phyloP scores from a whole-genome alignment of 1,140 invertebrate genomes.

The Plectus sambesii region DNA sequence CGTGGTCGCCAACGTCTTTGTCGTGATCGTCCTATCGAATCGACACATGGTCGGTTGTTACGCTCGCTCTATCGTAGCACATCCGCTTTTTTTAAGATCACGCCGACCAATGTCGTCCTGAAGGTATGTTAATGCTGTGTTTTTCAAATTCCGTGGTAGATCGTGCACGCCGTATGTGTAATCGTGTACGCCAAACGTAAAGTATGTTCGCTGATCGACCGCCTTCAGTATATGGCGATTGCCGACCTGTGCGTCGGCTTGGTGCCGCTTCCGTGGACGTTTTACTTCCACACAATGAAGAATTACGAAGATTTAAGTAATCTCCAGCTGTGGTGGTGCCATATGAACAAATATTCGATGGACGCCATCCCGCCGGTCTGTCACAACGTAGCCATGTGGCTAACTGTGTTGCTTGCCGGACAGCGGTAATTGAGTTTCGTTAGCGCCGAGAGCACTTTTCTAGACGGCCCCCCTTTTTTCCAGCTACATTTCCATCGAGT shows the following conservation, averaged over 20 bases:
- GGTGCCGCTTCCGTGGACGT: conserved; percentile 43
- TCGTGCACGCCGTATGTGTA: no score
- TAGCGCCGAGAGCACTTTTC: background rate
- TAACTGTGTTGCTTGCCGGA: conserved; percentile 40
- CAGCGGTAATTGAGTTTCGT: conserved; percentile 28
- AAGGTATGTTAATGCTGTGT: no score
- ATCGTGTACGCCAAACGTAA: no score
- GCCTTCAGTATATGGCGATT: conserved; percentile 45
- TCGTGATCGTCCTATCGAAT: no score
- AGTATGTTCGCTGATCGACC: no score
- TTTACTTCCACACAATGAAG: conserved; percentile 41
- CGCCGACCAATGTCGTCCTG: conserved; percentile 43
- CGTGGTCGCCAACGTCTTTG: no score
- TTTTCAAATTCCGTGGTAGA: no score
- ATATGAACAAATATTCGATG: conserved; percentile 43
- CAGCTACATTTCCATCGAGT: conserved; percentile 42
- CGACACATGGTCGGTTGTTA: no score
- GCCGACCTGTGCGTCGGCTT: conserved; percentile 40
- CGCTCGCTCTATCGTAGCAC: no score
- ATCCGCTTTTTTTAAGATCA: no score
- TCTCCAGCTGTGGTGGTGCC: conserved; percentile 42
- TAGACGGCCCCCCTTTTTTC: conserved; percentile 7
- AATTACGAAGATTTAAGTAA: conserved; percentile 28
- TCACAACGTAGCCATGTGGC: conserved; percentile 42
- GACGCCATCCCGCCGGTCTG: conserved; percentile 38